Evolutionary conservation across 2,888 invertebrate genomes (phyloP), one percentile per base, ranked within the genome.

Genomic region (Patella depressa): DNA sequence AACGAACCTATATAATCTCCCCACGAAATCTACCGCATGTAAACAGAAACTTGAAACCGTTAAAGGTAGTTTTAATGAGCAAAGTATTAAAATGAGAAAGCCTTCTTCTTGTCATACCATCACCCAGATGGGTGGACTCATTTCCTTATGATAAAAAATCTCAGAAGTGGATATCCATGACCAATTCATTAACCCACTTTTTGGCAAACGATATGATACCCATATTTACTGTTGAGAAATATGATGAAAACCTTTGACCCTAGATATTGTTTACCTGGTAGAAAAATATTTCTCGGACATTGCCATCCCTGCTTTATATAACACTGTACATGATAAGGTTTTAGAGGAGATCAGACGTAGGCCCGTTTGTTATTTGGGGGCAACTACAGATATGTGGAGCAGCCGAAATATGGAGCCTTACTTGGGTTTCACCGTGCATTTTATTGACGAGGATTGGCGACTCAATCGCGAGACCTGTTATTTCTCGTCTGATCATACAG

Each of bases 141-240:
- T 59, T 59, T 59, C 59, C 59, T 59, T 59, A 59, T 59, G 59
- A 59, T 15, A 59, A 15, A 59, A 59, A 59, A 59, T 59, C 59
- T 0, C 5, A 59, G 12, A 59, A 59, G 12, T 59, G 59, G 59
- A 59, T 59, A 14, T n/a, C 59, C 14, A 59, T 59, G 9, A 59
- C 59, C 59, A 12, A 59, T 12, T 59, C 59, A 11, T n/a, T 59
- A 59, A 59, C 59, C 5, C 5, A 59, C 59, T 59, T 11, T 59
- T 59, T 59, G 15, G 59, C 59, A 9, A 59, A 59, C 2, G 59
- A 59, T 59, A 59, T 59, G 59, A 12, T 59, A 59, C 5, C 59
- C 15, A 59, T 59, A 9, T 59, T 59, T 15, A 59, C 59, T 14
- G 59, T 59, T 5, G 59, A 59, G 12, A 59, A 59, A 59, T n/a